Conservation (phyloP, 2,888 invertebrate species). For the Metopia argyrocephala region DNA sequence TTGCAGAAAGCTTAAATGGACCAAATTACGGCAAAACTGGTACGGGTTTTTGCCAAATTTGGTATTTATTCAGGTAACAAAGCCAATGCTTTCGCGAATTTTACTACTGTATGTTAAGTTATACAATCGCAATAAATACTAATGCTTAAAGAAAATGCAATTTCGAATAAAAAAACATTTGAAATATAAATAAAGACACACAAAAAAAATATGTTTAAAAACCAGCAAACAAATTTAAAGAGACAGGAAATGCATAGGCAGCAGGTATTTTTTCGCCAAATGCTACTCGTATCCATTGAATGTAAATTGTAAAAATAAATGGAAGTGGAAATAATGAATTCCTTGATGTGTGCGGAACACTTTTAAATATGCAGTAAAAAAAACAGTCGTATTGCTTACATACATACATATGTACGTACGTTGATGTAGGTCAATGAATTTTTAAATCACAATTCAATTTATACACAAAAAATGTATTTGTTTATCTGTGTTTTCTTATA, state of each 20-base stretch:
- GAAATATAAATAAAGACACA: background rate
- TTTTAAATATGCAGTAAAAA: too few species aligned
- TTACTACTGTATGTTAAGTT: too few species aligned
- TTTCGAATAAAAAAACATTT: background rate
- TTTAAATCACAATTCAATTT: slow-evolving; percentile 28
- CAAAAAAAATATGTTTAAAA: slow-evolving; percentile 34
- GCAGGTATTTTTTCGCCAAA: background rate
- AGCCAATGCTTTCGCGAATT: too few species aligned
- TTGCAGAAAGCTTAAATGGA: too few species aligned
- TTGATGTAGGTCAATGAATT: slow-evolving; percentile 52
- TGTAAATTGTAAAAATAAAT: background rate
- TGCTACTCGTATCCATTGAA: background rate
- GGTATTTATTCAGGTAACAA: too few species aligned
- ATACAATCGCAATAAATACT: too few species aligned
- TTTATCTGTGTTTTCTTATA: background rate
- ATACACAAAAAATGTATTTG: background rate
- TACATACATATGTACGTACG: too few species aligned
- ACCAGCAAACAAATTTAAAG: slow-evolving; percentile 23
- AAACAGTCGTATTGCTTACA: too few species aligned
- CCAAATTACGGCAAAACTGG: too few species aligned
- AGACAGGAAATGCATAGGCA: slow-evolving; percentile 37
- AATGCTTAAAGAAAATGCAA: too few species aligned
- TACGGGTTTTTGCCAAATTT: too few species aligned
- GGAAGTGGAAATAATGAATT: slow-evolving; percentile 36
- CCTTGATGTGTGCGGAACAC: slow-evolving; percentile 33